These are phyloP conservation scores for Oreochromis tanganicae DNA, from an alignment of 2,113 vertebrate species.

Conservation along the genomic window DNA sequence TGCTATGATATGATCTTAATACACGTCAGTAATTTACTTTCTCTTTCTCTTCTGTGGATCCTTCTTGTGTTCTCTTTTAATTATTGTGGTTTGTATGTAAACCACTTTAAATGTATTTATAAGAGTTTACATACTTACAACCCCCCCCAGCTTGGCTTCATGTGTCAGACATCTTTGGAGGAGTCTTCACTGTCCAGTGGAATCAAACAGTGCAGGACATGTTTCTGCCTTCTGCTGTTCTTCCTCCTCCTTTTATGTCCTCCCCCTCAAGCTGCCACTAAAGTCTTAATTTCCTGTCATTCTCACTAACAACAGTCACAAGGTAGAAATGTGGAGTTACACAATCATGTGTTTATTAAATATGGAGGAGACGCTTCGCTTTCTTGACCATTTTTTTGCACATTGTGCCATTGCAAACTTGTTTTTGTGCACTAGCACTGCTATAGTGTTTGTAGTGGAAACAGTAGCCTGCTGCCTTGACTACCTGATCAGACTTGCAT, in stretches of 20 bases:
- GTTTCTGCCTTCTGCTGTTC: background rate
- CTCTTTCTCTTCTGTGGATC: background rate
- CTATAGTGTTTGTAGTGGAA: constrained; percentile 41
- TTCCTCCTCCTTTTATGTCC: background rate
- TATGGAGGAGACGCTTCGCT: background rate
- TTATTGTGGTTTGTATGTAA: background rate
- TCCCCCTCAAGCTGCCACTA: background rate
- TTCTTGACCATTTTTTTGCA: background rate
- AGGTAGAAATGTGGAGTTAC: background rate
- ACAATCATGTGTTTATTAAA: constrained; percentile 3
- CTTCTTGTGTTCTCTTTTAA: background rate
- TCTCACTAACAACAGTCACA: background rate
- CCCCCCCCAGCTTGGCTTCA: background rate
- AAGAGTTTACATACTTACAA: background rate
- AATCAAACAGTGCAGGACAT: constrained; percentile 7
- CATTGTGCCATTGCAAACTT: constrained; percentile 10
- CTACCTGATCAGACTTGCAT: constrained; percentile 41
- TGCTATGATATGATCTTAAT: constrained; percentile 10
- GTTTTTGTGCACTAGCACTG: background rate
- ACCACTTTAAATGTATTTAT: background rate
- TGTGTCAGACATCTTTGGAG: background rate
- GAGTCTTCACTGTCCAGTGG: background rate
- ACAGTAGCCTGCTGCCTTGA: constrained; percentile 50
- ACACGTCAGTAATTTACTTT: background rate
- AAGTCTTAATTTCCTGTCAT: constrained; percentile 13